Evolutionary conservation across 2,797 vertebrate species (phyloP).

Genomic region (Yasuhikotakia modesta): DNA sequence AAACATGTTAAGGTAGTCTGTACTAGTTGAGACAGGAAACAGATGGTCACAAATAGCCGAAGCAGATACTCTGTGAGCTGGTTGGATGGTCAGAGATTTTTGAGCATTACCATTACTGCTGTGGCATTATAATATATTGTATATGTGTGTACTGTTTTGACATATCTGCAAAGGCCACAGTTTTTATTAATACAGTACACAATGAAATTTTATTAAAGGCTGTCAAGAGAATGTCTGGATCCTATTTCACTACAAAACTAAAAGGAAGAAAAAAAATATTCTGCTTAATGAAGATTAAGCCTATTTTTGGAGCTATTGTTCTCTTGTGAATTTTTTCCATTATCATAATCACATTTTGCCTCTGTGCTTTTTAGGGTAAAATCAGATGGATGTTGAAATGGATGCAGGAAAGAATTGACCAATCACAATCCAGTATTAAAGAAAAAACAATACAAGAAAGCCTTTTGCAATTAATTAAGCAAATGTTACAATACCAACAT

Average conservation of each 20-base stretch:
- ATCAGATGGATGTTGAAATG: not conserved
- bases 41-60: not conserved
- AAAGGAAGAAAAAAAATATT: no score
- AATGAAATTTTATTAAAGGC: not conserved
- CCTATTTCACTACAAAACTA: not conserved
- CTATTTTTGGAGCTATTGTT: not conserved
- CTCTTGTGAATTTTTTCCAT: not conserved
- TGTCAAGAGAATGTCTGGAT: not conserved
- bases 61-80: not conserved
- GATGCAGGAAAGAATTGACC: no score
- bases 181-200: not conserved
- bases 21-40: constrained; percentile 27
- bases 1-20: constrained; percentile 57
- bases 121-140: not conserved
- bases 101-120: constrained; percentile 17
- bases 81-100: not conserved
- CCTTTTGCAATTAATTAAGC: no score
- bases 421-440: no score
- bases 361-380: not conserved
- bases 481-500: no score
- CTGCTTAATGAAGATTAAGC: no score
- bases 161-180: not conserved
- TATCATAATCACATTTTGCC: not conserved
- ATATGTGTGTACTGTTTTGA: not conserved
- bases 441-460: no score